phyloP scores from a whole-genome alignment of 2,888 invertebrate genomes.

The Drosophila mettleri region DNA sequence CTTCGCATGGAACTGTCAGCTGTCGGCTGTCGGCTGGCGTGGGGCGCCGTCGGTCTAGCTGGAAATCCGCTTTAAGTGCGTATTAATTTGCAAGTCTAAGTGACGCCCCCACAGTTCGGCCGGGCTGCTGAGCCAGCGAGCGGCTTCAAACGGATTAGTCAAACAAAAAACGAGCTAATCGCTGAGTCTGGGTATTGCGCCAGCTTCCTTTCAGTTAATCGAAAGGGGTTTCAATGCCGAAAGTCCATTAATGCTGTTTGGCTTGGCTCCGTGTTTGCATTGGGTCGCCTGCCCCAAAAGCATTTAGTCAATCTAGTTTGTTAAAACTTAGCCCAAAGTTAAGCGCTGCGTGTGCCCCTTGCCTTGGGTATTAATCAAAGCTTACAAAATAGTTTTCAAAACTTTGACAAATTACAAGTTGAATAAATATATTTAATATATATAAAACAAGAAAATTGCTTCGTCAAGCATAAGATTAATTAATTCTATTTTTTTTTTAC shows the following conservation, averaged over 20 bases:
- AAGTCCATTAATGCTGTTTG: constrained; percentile 56
- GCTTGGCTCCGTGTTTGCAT: constrained; percentile 12
- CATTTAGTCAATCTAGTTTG: constrained; percentile 23
- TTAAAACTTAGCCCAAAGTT: constrained; percentile 36
- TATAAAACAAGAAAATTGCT: no score
- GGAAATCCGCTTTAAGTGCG: constrained; percentile 74
- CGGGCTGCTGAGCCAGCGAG: neutral
- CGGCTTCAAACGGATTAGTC: constrained; percentile 63
- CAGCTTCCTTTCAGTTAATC: constrained; percentile 40
- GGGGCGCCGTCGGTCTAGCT: constrained; percentile 30
- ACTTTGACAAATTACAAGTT: no score
- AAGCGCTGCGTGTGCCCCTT: constrained; percentile 25
- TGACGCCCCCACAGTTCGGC: constrained; percentile 18
- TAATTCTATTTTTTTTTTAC: no score
- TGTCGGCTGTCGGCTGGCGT: neutral
- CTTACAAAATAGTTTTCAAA: constrained; percentile 28
- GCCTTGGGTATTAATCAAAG: constrained; percentile 34
- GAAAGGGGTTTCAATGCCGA: constrained; percentile 46
- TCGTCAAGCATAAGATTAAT: no score
- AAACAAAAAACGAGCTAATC: constrained; percentile 76
- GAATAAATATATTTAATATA: no score
- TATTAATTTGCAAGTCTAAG: constrained; percentile 79
- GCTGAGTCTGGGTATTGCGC: constrained; percentile 16
- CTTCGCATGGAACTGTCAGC: constrained; percentile 9
- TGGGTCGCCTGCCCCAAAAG: constrained; percentile 7